Base-by-base conservation (phyloP, 2,888 invertebrate genomes). In the Mesorhabditis belari region DNA sequence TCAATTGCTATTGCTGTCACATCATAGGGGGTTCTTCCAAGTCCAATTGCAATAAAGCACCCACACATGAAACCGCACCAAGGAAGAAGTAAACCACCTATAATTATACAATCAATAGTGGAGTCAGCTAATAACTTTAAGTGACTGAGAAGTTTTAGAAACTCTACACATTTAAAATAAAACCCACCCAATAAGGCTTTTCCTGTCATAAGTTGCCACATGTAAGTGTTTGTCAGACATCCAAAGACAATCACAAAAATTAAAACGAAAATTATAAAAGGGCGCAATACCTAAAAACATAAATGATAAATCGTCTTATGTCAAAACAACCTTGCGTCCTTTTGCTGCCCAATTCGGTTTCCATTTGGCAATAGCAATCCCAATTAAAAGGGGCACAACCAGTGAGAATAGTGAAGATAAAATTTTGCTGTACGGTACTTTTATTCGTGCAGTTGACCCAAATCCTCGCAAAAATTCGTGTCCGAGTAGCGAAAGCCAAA, bases 401-500 rank as follows among this genome's bases (percentile, higher is more conserved):
- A 85, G 77, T 3, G 80, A 75, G 6, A 81, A 64, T 17, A 85
- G 79, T 0, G 84, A 82, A 19, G 63, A 55, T 1, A 64, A 61
- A 21, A 70, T 70, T 35, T 70, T 70, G 63, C 62, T 50, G 52
- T 67, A 66, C 6, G 69, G 69, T 5, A 60, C 71, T 25, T 69
- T 66, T 17, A 75, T 71, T 3, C 61, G 61, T 0, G 74, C 66
- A 2, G 59, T 59, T 0, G 70, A 58, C 5, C 66, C 57, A 63
- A 68, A 70, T 12, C 77, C 74, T 23, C 73, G 66, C 4, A 83
- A 77, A 51, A 75, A 77, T 21, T 76, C 76, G 23, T 70, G 63
- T 3, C 84, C 84, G 55, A 85, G 74, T 2, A 83, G 81, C 68
- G 81, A 83, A 71, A 85, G 72, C 85, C 85, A 85, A 6, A 84